Evolutionary conservation across 2,888 invertebrate species (phyloP).

Genomic region (Diabrotica balteata): DNA sequence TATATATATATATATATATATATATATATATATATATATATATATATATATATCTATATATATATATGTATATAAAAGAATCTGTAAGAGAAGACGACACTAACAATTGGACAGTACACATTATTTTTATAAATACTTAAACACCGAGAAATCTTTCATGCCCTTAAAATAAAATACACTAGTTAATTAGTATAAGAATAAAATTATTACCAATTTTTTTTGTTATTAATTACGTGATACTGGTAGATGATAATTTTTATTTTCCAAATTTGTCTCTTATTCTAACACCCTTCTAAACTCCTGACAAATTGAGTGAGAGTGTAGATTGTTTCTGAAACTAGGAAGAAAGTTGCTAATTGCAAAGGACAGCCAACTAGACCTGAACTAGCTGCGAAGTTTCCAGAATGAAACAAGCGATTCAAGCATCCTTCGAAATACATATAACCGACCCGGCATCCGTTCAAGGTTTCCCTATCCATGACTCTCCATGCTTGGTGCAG

Average conservation of each 20-base stretch:
- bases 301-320: constrained; percentile 19
- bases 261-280: background rate
- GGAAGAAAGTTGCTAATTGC: constrained; percentile 22
- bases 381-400: constrained; percentile 18
- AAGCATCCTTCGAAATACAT: background rate
- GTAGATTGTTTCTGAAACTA: constrained; percentile 15
- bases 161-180: no score
- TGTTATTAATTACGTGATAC: no score
- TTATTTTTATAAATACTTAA: no score
- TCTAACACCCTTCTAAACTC: constrained; percentile 6
- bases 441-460: constrained; percentile 13
- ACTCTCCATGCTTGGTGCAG: constrained; percentile 36
- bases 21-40: no score
- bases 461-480: constrained; percentile 27
- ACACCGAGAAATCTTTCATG: no score
- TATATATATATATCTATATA: no score
- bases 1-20: no score
- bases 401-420: constrained; percentile 12
- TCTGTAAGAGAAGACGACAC: no score
- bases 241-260: background rate
- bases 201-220: no score
- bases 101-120: no score
- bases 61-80: no score
- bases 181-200: no score
- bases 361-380: constrained; percentile 19